A percentile compares a stretch with the other conserved stretches of the same genome.
These are phyloP conservation scores for Rhipidura dahli DNA, from an alignment of 2,113 vertebrate species.

Conservation along the genomic window DNA sequence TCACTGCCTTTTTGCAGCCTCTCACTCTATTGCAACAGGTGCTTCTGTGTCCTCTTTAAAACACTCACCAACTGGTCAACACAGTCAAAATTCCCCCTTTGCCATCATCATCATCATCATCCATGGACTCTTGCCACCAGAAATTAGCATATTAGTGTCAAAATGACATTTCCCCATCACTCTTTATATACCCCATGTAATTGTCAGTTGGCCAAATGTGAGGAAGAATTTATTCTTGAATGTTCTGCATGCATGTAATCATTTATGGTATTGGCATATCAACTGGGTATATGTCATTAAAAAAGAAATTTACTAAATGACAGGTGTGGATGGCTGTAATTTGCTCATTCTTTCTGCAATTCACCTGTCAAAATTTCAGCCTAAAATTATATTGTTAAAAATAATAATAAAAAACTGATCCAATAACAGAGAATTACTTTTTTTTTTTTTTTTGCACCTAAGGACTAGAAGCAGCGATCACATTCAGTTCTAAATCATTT, in stretches of 20 bases:
- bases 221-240: neutral
- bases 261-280: conserved; percentile 20
- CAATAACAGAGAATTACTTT: neutral
- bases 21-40: neutral
- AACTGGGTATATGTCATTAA: neutral
- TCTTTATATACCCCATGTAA: neutral
- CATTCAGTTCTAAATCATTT: neutral
- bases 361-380: conserved; percentile 33
- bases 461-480: neutral
- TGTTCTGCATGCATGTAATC: neutral
- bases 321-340: conserved; percentile 34
- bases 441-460: neutral
- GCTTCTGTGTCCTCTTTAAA: neutral
- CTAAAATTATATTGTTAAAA: conserved; percentile 29
- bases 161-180: neutral
- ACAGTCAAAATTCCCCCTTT: neutral
- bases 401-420: neutral
- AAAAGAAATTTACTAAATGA: conserved; percentile 2
- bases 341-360: conserved; percentile 28
- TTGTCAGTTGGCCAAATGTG: neutral
- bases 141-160: neutral
- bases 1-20: neutral
- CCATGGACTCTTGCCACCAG: neutral
- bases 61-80: neutral
- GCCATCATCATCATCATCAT: neutral